Evolutionary conservation across 2,888 invertebrate genomes (phyloP).

Genomic region (Cordilura impudica): DNA sequence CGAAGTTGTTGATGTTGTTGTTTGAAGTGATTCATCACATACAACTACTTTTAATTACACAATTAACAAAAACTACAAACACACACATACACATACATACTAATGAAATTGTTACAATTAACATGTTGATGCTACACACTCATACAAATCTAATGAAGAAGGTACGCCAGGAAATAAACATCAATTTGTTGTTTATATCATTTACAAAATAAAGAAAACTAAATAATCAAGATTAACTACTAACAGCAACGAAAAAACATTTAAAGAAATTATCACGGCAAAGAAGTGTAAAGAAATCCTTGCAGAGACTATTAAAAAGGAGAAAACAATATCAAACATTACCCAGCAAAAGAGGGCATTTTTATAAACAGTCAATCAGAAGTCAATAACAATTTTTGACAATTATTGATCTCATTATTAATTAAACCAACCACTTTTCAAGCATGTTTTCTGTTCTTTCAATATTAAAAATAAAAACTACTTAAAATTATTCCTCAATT

Average conservation of each 20-base stretch:
- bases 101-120: background rate
- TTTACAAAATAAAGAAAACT: background rate
- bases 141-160: slow-evolving; percentile 36
- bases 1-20: background rate
- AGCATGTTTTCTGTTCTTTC: too few species aligned
- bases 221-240: slow-evolving; percentile 46
- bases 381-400: too few species aligned
- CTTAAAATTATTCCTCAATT: slow-evolving; percentile 39
- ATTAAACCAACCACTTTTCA: too few species aligned
- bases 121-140: background rate
- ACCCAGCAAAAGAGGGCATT: background rate
- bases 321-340: background rate
- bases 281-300: background rate
- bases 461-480: background rate
- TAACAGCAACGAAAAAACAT: slow-evolving; percentile 1
- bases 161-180: slow-evolving; percentile 35
- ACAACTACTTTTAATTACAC: slow-evolving; percentile 24
- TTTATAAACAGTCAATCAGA: too few species aligned
- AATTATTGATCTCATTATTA: too few species aligned
- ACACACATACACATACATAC: background rate
- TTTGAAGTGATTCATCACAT: slow-evolving; percentile 17
- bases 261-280: slow-evolving; percentile 10
- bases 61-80: slow-evolving; percentile 6
- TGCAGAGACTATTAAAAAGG: slow-evolving; percentile 2
- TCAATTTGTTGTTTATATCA: slow-evolving; percentile 35